Evolutionary conservation across 2,888 invertebrate species (phyloP), one percentile per base, ranked within the genome.

Genomic region (Stenotaenia linearis): DNA sequence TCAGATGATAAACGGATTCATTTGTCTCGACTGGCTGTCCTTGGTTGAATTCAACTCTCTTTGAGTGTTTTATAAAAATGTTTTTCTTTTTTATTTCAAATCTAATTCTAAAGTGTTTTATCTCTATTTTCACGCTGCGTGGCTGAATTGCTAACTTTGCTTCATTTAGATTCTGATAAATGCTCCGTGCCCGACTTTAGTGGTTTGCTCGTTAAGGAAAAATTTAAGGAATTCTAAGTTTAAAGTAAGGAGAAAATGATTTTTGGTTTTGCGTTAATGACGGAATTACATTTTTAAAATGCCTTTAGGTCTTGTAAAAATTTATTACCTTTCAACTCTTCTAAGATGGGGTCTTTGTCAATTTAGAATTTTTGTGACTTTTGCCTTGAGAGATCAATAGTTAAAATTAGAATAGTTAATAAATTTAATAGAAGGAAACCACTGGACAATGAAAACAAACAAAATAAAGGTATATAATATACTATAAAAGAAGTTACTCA

Each of bases 1-100:
- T 12, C 12, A 10, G 10, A 23, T 69, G 69, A 69, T 69, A 69
- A 69, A 69, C 69, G n/a, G 28, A 69, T 69, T 69, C 69, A 69
- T 69, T 69, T 69, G 69, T 69, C 69, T 69, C 69, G 69, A 69
- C 69, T 69, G 69, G 69, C 25, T 69, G 69, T 69, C 69, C 69
- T 69, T 69, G 69, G 69, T 28, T 69, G 69, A 69, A 69, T n/a
- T 69, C 69, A 12, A 23, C 25, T 69, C 25, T 28, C n/a, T 56
- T 25, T 69, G 10, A 12, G 9, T 69, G 10, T 12, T 56, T 21
- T 56, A 56, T 40, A 40, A 40, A 50, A 50, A 18, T n/a, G 15
- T 69, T 23, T 69, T 69, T 69, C 21, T 21, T 56, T 56, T 23
- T 56, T 23, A 21, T 56, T 28, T 28, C 25, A 23, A 28, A 28